Evolutionary conservation across 2,797 vertebrate species (phyloP), one percentile per base, ranked within the genome.

Genomic region (Loris lydekkerianus): DNA sequence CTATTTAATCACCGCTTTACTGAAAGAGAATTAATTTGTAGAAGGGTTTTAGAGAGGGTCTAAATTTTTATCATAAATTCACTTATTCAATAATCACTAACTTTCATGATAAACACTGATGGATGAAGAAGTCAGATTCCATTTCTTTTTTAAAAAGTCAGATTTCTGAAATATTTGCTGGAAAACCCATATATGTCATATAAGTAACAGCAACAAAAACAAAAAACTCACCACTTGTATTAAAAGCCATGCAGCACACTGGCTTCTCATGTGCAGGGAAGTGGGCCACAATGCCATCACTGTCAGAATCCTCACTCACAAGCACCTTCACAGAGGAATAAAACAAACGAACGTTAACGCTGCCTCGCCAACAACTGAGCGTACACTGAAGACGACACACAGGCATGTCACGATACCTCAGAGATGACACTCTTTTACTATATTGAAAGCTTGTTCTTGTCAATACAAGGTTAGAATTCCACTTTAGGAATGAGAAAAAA

Each of bases 201-300:
- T 81, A 77, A 94, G 89, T 60, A 58, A 23, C 60, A 91, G 89
- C 31, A 34, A 21, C 18, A 53, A 34, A 31, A 49, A 40, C 34
- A 21, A 70, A 34, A 34, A 92, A 98, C 99, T 99, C 98, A 99
- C 99, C 99, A 82, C 99, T 99, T 31, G 99, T 99, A 98, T 99
- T 99, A 97, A 99, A 99, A 96, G 99, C 99, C 99, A 99, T 99
- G 98, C 99, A 99, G 98, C 99, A 99, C 97, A 99, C 99, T 80
- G 99, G 99, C 97, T 99, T 99, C 98, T 99, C 99, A 31, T 99
- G 99, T 29, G 99, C 99, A 96, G 99, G 99, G 98, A 99, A 99
- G 98, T 99, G 99, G 95, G 99, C 99, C 98, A 99, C 99, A 63
- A 99, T 99, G 86, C 99, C 99, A 49, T 99, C 99, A 7, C 99